Base-by-base conservation (phyloP, 2,797 vertebrate genomes). In the Cynodonichthys magdalenae region DNA sequence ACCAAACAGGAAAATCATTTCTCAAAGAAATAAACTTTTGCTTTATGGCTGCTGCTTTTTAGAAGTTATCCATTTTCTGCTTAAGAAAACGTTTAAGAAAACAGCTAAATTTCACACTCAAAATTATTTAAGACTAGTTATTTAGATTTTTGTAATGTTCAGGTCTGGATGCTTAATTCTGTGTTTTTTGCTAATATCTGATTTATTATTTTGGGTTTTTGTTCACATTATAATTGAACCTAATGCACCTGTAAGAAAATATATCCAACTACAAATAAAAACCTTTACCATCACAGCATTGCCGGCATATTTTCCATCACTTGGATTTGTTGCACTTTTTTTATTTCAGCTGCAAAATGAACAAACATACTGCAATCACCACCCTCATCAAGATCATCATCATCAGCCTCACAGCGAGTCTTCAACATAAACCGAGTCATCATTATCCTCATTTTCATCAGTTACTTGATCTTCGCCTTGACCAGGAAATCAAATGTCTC, bases 401-500 rank as follows among this genome's bases (percentile, higher is more conserved):
- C 66, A 69, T 66, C 75, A 77, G 48, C 69, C 57, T 69, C 20
- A 74, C 64, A 69, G 63, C 53, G 69, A 64, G 56, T 67, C 68
- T 68, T 82, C 63, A 68, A 69, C 79, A 74, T 69, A 62, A 81
- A 31, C 79, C 53, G 31, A 50, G 51, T 53, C 62, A 50, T 79
- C 76, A 87, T 86, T 79, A 84, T 81, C 69, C 59, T 78, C 69
- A 59, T 79, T 77, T 66, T 82, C 77, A 82, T 81, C 78, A 77
- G 63, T 79, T 78, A 81, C 81, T 89, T 86, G 76, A 89, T 75
- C 78, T 55, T 59, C 71, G 53, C 71, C 70, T 81, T 82, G 86
- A 85, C 77, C 49, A 39, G 70, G 72, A 66, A 59, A 55, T 76
- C 66, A 51, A 3, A 71, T 73, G 68, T 63, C 62, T 76, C 66